Conservation (phyloP, 2,888 invertebrate species). For the Gisinianus flammeolus region DNA sequence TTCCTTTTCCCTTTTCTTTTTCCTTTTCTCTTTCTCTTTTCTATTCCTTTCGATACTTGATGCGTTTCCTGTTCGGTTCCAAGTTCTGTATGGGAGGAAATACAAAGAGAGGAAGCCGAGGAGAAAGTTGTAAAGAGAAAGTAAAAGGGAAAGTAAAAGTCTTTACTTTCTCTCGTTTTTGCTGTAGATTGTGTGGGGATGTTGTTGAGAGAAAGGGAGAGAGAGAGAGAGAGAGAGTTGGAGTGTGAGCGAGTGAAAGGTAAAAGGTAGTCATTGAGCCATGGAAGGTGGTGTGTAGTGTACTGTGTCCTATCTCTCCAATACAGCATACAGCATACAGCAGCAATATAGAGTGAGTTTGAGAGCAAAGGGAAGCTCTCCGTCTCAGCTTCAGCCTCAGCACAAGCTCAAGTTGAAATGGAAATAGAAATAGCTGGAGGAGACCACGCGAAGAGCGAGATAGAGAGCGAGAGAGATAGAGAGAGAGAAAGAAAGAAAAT, state of each 20-base stretch:
- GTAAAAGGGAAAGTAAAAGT: no score
- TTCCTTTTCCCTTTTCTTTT: no score
- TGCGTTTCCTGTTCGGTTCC: no score
- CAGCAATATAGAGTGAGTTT: not conserved
- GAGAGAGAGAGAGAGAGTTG: no score
- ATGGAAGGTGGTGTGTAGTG: not conserved
- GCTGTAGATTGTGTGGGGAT: not conserved
- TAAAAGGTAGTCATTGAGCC: not conserved
- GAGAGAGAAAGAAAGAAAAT: constrained; percentile 22
- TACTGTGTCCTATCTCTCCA: not conserved
- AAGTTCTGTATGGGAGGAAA: no score
- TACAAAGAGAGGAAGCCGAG: no score
- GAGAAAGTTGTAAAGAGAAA: no score
- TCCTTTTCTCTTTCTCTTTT: no score
- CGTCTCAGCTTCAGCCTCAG: not conserved
- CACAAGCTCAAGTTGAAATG: not conserved
- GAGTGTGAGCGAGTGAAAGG: not conserved
- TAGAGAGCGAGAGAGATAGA: not conserved
- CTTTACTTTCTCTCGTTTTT: not conserved
- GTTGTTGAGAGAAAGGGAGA: not conserved
- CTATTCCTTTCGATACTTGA: no score
- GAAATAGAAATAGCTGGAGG: not conserved
- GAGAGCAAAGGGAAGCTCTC: not conserved
- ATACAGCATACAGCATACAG: not conserved
- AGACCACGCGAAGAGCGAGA: not conserved